These are phyloP conservation scores for Esox masquinongy DNA, from an alignment of 2,797 vertebrate species.

Conservation along the genomic window DNA sequence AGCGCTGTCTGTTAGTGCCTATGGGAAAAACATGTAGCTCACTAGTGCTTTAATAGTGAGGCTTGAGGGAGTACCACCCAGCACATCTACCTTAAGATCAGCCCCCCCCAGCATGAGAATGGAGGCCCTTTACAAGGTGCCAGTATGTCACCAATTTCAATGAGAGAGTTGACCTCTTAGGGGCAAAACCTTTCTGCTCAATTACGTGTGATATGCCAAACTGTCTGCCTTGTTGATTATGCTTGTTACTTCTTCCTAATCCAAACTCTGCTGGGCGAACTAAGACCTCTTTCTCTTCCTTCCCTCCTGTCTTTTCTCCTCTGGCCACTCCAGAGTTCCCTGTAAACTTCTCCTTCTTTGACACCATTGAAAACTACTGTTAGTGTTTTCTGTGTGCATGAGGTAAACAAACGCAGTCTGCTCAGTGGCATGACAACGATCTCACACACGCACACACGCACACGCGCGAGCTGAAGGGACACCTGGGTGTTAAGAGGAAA, in stretches of 20 bases:
- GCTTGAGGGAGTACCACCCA: too few species aligned
- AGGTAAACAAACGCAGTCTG: constrained; percentile 62
- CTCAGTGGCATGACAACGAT: constrained; percentile 30
- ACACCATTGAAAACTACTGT: constrained; percentile 80
- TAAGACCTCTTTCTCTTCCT: constrained; percentile 60
- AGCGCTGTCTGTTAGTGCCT: too few species aligned
- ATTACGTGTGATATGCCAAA: too few species aligned
- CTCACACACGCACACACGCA: background rate
- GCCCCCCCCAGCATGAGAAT: too few species aligned
- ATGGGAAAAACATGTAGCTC: too few species aligned
- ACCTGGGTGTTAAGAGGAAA: background rate
- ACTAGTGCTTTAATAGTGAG: too few species aligned
- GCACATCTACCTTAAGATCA: too few species aligned
- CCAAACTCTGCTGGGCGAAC: constrained; percentile 56
- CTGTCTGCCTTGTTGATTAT: too few species aligned
- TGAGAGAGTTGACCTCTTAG: too few species aligned
- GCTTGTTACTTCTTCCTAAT: background rate
- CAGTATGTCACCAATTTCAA: too few species aligned
- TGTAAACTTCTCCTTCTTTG: constrained; percentile 81
- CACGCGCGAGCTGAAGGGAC: constrained; percentile 1
- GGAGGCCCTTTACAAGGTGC: too few species aligned
- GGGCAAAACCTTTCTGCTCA: too few species aligned
- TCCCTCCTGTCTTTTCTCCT: constrained; percentile 20
- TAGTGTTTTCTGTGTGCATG: constrained; percentile 66
- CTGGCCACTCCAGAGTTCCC: constrained; percentile 69